Evolutionary conservation across 2,113 vertebrate species (phyloP).

Genomic region (Myotis lucifugus): DNA sequence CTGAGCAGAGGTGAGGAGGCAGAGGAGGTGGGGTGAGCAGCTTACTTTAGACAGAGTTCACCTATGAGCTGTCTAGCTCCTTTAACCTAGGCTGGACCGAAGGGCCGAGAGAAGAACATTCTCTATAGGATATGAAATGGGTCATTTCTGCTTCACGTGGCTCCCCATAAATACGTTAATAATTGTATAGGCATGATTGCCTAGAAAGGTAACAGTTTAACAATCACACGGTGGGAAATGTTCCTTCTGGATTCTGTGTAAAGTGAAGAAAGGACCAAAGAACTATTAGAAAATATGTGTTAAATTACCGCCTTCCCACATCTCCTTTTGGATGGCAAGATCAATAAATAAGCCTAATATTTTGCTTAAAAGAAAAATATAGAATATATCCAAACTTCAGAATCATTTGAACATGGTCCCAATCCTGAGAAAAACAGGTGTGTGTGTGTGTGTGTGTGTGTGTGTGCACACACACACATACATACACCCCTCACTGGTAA

Average conservation of each 20-base stretch:
- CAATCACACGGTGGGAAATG: background rate
- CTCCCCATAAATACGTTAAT: slow-evolving; percentile 62
- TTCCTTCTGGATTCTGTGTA: slow-evolving; percentile 24
- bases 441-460: no score
- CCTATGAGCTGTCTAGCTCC: background rate
- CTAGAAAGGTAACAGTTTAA: slow-evolving; percentile 52
- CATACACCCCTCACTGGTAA: background rate
- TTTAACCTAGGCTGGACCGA: slow-evolving; percentile 42
- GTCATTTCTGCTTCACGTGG: slow-evolving; percentile 65
- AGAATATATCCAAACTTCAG: background rate
- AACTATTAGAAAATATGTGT: background rate
- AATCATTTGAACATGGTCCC: background rate
- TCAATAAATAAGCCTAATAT: slow-evolving; percentile 15
- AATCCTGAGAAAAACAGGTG: background rate
- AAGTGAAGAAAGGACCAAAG: slow-evolving; percentile 20
- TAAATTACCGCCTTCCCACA: background rate
- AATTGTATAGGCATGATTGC: slow-evolving; percentile 51
- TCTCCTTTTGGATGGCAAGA: background rate
- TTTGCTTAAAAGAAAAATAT: slow-evolving; percentile 23
- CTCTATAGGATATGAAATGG: slow-evolving; percentile 62
- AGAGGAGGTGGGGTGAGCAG: background rate
- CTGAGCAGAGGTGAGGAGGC: background rate
- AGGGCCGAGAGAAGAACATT: slow-evolving; percentile 37
- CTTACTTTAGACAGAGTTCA: background rate
- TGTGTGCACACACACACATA: no score